phyloP scores from a whole-genome alignment of 2,797 vertebrate genomes.

The Enteromius anoplus region DNA sequence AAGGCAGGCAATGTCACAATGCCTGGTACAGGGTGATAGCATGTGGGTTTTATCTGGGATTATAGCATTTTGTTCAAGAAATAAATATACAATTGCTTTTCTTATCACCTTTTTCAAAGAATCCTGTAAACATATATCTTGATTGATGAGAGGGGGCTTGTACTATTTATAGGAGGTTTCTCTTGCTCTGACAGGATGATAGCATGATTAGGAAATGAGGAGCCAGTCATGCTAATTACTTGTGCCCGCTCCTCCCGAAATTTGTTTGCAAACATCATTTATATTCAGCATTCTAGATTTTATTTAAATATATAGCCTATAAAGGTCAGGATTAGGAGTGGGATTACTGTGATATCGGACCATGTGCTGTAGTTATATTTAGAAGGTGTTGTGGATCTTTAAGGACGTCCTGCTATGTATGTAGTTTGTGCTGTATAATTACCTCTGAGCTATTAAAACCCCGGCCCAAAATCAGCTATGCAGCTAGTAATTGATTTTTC shows the following conservation, averaged over 20 bases:
- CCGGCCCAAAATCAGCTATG: constrained; percentile 35
- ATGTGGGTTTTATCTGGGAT: neutral
- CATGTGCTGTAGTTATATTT: neutral
- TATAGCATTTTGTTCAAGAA: neutral
- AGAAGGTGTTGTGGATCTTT: constrained; percentile 21
- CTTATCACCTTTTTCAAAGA: neutral
- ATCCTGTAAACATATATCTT: neutral
- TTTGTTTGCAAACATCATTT: too few relatives aligned
- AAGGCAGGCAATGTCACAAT: neutral
- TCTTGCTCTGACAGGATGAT: too few relatives aligned
- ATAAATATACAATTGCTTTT: neutral
- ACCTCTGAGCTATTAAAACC: constrained; percentile 45
- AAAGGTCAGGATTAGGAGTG: neutral
- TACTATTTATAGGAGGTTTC: too few relatives aligned
- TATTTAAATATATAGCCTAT: neutral
- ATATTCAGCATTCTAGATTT: neutral
- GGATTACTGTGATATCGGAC: neutral
- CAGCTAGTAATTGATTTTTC: constrained; percentile 49
- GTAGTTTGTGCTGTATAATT: constrained; percentile 49
- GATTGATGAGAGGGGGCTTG: neutral
- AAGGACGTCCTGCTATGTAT: constrained; percentile 25
- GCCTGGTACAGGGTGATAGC: neutral
- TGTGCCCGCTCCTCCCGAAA: too few relatives aligned
- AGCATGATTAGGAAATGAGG: too few relatives aligned
- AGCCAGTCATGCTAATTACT: too few relatives aligned